These are phyloP conservation scores for Zaprionus lineosus DNA, from an alignment of 2,888 invertebrate genomes.

Conservation along the genomic window DNA sequence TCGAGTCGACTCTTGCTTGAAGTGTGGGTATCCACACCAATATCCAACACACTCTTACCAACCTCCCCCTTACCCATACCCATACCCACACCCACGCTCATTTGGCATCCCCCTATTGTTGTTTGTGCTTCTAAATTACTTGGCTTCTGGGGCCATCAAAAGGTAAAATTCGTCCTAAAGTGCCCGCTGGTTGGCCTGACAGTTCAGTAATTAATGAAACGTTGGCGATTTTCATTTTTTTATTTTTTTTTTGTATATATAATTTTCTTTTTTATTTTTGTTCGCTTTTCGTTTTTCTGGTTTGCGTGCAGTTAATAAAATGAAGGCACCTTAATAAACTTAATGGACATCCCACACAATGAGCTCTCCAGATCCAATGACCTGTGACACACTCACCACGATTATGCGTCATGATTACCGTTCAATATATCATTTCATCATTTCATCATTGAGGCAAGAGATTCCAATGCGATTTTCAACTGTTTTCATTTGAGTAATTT, in stretches of 20 bases:
- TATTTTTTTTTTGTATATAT: conserved; percentile 10
- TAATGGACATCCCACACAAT: conserved; percentile 52
- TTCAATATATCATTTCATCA: conserved; percentile 25
- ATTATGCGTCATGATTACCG: conserved; percentile 41
- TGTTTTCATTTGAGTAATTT: conserved; percentile 21
- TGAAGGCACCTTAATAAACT: conserved; percentile 70
- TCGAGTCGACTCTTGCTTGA: conserved; percentile 17
- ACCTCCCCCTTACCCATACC: background rate
- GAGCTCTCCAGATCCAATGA: conserved; percentile 33
- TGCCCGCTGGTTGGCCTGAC: conserved; percentile 44
- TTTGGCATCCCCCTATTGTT: conserved; percentile 24
- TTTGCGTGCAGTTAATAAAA: too few relatives aligned
- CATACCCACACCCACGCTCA: background rate
- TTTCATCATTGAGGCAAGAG: too few relatives aligned
- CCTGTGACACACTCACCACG: conserved; percentile 32
- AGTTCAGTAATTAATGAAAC: conserved; percentile 71
- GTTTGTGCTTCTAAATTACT: conserved; percentile 55
- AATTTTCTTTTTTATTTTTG: too few relatives aligned
- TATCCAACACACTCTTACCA: conserved; percentile 1
- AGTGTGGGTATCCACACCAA: background rate
- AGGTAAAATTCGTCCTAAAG: conserved; percentile 64
- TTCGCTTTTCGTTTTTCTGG: too few relatives aligned
- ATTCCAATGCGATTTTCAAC: conserved; percentile 16
- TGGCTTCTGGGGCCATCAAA: conserved; percentile 52
- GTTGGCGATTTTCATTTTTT: conserved; percentile 47